Conservation (phyloP, 2,113 vertebrate species). For the Indri indri region DNA sequence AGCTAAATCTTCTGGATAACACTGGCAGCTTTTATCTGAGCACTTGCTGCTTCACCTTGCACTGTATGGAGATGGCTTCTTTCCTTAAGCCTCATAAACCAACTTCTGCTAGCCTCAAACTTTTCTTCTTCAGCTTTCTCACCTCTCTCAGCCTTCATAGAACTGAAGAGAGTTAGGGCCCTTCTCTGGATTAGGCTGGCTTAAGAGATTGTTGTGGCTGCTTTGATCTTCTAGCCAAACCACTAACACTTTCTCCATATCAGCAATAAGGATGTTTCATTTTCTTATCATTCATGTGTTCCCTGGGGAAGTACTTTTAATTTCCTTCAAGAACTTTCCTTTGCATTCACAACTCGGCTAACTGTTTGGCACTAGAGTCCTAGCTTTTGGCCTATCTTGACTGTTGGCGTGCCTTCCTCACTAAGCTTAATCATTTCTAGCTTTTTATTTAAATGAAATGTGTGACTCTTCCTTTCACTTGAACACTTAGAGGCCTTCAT, state of each 20-base stretch:
- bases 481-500: background rate
- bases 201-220: background rate
- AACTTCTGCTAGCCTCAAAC: background rate
- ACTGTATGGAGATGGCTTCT: background rate
- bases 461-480: background rate
- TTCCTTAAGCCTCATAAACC: background rate
- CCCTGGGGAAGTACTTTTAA: background rate
- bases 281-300: background rate
- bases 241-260: background rate
- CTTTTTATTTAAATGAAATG: background rate
- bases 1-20: background rate
- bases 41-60: background rate
- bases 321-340: background rate
- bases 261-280: background rate
- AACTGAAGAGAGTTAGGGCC: background rate
- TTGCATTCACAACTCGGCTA: background rate
- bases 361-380: background rate
- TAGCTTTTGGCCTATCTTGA: background rate
- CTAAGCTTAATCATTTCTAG: background rate
- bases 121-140: background rate
- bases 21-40: background rate
- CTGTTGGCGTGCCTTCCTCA: background rate
- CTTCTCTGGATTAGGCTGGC: background rate
- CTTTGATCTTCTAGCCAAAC: background rate
- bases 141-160: background rate